Evolutionary conservation across 2,888 invertebrate genomes (phyloP).

Genomic region (Periphyllus acericola): DNA sequence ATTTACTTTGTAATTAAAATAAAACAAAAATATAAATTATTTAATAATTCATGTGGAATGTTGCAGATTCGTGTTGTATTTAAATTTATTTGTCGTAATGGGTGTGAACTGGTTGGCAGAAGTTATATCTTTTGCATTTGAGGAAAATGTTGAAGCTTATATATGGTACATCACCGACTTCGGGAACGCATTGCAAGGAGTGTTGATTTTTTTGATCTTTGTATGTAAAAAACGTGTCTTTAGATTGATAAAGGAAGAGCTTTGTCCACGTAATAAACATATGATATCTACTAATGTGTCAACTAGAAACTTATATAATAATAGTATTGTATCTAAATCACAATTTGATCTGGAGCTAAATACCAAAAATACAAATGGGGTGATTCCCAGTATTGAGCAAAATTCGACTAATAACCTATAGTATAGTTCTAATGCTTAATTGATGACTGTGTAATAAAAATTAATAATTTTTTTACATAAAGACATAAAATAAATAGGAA

Average conservation of each 20-base stretch:
- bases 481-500: too few species aligned
- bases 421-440: too few species aligned
- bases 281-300: background rate
- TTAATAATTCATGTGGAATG: background rate
- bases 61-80: conserved; percentile 59
- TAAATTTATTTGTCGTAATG: conserved; percentile 61
- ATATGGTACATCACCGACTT: conserved; percentile 65
- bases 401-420: too few species aligned
- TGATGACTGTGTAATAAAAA: too few species aligned
- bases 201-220: conserved; percentile 56
- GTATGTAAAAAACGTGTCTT: conserved; percentile 54
- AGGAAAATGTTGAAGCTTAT: conserved; percentile 17
- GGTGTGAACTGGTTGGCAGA: conserved; percentile 61
- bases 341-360: too few species aligned
- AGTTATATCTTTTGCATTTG: conserved; percentile 31
- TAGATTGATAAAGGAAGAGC: conserved; percentile 68
- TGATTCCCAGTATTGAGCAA: too few species aligned
- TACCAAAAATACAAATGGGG: too few species aligned
- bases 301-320: too few species aligned
- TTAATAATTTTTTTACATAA: too few species aligned
- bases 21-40: too few species aligned
- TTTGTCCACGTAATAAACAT: conserved; percentile 39
- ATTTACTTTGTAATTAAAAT: too few species aligned
- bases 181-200: conserved; percentile 49
- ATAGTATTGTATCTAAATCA: too few species aligned